Evolutionary conservation across 1,140 invertebrate species (phyloP), one percentile per base, ranked within the genome.

Genomic region (honey bee (Apis mellifera)): DNA sequence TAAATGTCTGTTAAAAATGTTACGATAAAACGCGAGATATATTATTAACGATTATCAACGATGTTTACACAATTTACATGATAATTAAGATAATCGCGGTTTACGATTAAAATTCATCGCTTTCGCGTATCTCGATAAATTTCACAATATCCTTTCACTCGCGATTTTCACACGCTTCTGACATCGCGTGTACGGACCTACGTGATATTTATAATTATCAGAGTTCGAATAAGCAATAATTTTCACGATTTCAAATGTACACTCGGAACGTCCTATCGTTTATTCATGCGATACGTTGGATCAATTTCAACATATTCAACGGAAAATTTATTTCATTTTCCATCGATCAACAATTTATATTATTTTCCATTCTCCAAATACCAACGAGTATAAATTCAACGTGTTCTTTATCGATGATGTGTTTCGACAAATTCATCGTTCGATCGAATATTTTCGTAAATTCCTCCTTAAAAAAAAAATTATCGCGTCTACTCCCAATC

Each of bases 91-190:
- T 73, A 73, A 48, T 42, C 73, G 48, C 64, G 73, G 55, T 77
- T 62, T 54, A 42, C 32, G 23, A 69, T 32, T 42, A 52, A 48
- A 76, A 82, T 68, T 32, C 64, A 59, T 75, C 77, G 73, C 55
- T 71, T 77, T 65, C n/a, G 72, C 21, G 73, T 19, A 72, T 77
- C 73, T 71, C 55, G 79, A 82, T 75, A 75, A 73, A 80, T 70
- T 79, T 77, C 64, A 65, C 65, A 62, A 77, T 23, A 48, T 66
- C 78, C 70, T 70, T 83, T 83, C 80, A 57, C 68, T 78, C 59
- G 19, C 5, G 19, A 78, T 78, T 72, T 79, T 82, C 84, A 60
- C 81, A 72, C 81, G 81, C 55, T 70, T 78, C 54, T 74, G 26
- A 21, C 12, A 12, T n/a, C 13, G 26, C 48, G 26, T 42, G 17